Percentiles rank a stretch among this genome's conserved stretches.
Evolutionary conservation across 1,140 invertebrate genomes (phyloP).

Genomic region (Parapsyche elsis): DNA sequence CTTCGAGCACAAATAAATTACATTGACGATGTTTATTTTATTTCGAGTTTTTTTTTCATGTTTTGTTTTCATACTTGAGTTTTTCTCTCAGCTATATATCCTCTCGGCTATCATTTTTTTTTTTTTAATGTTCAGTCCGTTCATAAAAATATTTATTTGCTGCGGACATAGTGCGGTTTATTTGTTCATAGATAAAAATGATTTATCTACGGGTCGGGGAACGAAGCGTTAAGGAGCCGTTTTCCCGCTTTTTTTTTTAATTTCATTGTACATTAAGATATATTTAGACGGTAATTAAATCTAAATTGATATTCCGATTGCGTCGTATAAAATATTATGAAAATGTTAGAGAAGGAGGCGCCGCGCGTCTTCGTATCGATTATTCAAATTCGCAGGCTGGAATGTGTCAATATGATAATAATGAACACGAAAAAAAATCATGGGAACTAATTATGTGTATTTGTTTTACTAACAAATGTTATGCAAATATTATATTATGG

Average conservation of each 20-base stretch:
- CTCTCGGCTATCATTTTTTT: neutral
- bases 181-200: constrained; percentile 29
- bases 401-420: too few species aligned
- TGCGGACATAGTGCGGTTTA: constrained; percentile 4
- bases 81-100: neutral
- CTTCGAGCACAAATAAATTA: neutral
- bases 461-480: neutral
- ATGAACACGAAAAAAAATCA: neutral
- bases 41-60: neutral
- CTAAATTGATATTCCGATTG: too few species aligned
- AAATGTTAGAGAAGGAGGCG: too few species aligned
- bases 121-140: neutral
- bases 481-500: neutral
- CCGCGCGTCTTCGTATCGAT: too few species aligned
- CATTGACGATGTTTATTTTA: constrained; percentile 9
- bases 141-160: constrained; percentile 34
- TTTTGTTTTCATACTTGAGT: neutral
- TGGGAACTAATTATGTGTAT: constrained; percentile 11
- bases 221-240: neutral
- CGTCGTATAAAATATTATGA: too few species aligned
- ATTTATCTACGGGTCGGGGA: neutral
- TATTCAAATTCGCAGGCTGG: too few species aligned
- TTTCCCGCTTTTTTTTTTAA: neutral
- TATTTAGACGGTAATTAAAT: too few species aligned
- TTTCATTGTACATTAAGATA: neutral